Evolutionary conservation across 2,888 invertebrate genomes (phyloP).

Genomic region (Lasioglossum villosulum): DNA sequence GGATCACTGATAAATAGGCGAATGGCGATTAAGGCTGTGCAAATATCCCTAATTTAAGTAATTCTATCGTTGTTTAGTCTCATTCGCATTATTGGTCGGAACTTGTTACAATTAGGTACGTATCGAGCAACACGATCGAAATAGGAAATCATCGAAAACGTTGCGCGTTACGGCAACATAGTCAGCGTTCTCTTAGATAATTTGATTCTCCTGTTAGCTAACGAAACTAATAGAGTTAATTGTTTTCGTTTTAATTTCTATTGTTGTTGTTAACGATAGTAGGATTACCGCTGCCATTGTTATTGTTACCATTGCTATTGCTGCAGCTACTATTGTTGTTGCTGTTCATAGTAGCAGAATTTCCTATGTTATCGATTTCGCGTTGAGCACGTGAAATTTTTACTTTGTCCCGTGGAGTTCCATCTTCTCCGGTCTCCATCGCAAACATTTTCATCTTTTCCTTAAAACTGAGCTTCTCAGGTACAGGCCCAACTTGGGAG

Average conservation of each 20-base stretch:
- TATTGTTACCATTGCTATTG: slow-evolving; percentile 32
- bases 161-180: background rate
- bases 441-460: slow-evolving; percentile 99
- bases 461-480: slow-evolving; percentile 97
- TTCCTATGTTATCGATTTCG: slow-evolving; percentile 92
- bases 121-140: background rate
- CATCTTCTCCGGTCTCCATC: slow-evolving; percentile 96
- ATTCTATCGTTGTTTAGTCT: slow-evolving; percentile 13
- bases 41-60: slow-evolving; percentile 12
- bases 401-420: slow-evolving; percentile 97
- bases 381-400: slow-evolving; percentile 98
- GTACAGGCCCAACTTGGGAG: slow-evolving; percentile 89
- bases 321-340: slow-evolving; percentile 67
- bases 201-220: background rate
- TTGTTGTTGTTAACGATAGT: slow-evolving; percentile 44
- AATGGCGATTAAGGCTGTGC: slow-evolving; percentile 13
- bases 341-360: slow-evolving; percentile 82
- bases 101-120: slow-evolving; percentile 4
- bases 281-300: slow-evolving; percentile 64
- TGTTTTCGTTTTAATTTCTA: slow-evolving; percentile 50
- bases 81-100: slow-evolving; percentile 1
- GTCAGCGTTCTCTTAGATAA: background rate
- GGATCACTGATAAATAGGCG: background rate
- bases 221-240: slow-evolving; percentile 18
- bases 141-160: background rate